Conservation (phyloP, 2,888 invertebrate genomes). For the Nycteola revayana region DNA sequence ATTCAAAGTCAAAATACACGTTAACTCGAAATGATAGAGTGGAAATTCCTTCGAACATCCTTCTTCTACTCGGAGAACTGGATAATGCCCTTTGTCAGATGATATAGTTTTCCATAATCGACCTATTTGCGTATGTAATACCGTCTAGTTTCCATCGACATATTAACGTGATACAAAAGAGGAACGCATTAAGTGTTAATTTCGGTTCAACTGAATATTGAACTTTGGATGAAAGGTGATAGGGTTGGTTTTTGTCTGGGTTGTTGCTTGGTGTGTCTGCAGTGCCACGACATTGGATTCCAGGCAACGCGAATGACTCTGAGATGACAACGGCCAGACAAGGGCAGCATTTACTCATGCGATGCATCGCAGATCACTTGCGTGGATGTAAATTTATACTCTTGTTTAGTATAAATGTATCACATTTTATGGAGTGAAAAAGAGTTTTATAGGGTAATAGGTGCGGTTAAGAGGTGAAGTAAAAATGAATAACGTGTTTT, state of each 20-base stretch:
- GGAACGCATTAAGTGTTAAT: constrained; percentile 21
- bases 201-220: constrained; percentile 6
- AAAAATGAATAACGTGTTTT: too few species aligned
- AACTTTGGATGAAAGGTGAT: not conserved
- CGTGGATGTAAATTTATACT: constrained; percentile 17
- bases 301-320: constrained; percentile 73
- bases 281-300: constrained; percentile 77
- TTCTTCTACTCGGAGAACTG: constrained; percentile 47
- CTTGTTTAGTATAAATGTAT: constrained; percentile 12
- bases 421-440: not conserved
- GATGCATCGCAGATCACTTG: constrained; percentile 17
- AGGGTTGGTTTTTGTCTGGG: constrained; percentile 29
- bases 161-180: constrained; percentile 10
- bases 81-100: constrained; percentile 60
- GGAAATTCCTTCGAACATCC: constrained; percentile 39
- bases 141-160: constrained; percentile 52
- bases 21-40: constrained; percentile 28
- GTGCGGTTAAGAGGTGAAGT: too few species aligned
- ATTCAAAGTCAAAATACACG: constrained; percentile 35
- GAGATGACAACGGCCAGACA: constrained; percentile 77
- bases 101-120: constrained; percentile 48
- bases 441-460: too few species aligned
- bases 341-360: constrained; percentile 69
- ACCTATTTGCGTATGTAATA: constrained; percentile 53
- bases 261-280: constrained; percentile 23